These are phyloP conservation scores for Diorhabda carinulata DNA, from an alignment of 1,140 invertebrate genomes.

Conservation along the genomic window DNA sequence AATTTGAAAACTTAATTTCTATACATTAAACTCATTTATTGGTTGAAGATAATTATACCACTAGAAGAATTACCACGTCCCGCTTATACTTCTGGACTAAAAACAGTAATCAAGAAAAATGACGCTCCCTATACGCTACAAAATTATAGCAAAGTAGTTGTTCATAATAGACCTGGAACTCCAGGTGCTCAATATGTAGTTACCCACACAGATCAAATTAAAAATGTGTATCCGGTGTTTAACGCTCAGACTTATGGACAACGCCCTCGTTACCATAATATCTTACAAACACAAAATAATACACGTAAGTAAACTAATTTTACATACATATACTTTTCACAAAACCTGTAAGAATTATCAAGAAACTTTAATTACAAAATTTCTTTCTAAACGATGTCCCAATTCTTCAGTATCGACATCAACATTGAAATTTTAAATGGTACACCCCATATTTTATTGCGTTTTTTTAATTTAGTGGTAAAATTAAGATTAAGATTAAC, in stretches of 20 bases:
- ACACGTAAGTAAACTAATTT: slow-evolving; percentile 8
- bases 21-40: neutral
- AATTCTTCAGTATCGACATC: neutral
- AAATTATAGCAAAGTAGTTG: slow-evolving; percentile 36
- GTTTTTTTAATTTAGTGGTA: neutral
- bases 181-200: slow-evolving; percentile 5
- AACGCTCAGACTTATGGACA: slow-evolving; percentile 21
- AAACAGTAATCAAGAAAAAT: slow-evolving; percentile 23
- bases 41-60: slow-evolving; percentile 4
- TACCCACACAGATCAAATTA: slow-evolving; percentile 13
- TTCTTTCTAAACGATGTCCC: neutral
- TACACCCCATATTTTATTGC: no score
- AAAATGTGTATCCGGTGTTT: slow-evolving; percentile 23
- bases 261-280: neutral
- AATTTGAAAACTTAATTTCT: no score
- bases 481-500: no score
- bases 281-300: slow-evolving; percentile 12
- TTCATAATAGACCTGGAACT: slow-evolving; percentile 25
- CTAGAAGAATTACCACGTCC: slow-evolving; percentile 4
- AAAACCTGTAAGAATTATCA: slow-evolving; percentile 3
- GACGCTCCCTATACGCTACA: slow-evolving; percentile 24
- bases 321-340: slow-evolving; percentile 3
- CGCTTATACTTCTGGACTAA: slow-evolving; percentile 21
- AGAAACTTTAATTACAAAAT: neutral
- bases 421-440: no score